Conservation (phyloP, 2,797 vertebrate genomes). For the Echeneis naucrates region DNA sequence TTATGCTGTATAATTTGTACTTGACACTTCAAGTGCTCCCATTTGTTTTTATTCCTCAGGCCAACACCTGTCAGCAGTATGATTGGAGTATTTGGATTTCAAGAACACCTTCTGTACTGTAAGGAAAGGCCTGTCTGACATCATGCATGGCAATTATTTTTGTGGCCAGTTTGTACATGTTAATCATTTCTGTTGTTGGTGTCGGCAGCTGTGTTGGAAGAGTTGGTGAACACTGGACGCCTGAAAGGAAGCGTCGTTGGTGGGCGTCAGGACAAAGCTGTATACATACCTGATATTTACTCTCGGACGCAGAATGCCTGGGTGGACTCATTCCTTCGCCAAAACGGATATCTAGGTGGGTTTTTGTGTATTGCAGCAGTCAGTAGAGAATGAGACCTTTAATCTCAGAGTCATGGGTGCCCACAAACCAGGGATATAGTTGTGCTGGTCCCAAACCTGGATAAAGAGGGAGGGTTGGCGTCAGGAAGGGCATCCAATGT, state of each 20-base stretch:
- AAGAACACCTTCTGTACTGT: conserved; percentile 97
- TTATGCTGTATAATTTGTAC: too few relatives aligned
- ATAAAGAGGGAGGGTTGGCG: too few relatives aligned
- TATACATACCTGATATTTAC: conserved; percentile 97
- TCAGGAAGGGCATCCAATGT: too few relatives aligned
- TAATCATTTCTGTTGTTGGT: background rate
- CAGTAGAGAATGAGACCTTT: too few relatives aligned
- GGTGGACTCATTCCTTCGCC: conserved; percentile 96
- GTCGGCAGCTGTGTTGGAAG: conserved; percentile 90
- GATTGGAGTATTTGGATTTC: conserved; percentile 91
- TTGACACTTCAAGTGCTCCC: background rate
- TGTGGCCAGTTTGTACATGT: background rate
- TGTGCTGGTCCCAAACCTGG: too few relatives aligned
- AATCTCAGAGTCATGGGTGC: too few relatives aligned
- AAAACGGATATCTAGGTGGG: conserved; percentile 96
- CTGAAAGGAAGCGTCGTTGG: conserved; percentile 92
- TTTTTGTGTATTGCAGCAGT: background rate
- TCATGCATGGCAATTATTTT: background rate
- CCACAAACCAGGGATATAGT: too few relatives aligned
- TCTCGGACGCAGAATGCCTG: conserved; percentile 93
- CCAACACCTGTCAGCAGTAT: conserved; percentile 92
- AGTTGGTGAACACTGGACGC: conserved; percentile 90
- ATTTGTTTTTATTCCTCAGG: conserved; percentile 74
- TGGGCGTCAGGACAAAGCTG: conserved; percentile 94
- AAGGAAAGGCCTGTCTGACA: conserved; percentile 76